These are phyloP conservation scores for Pipra filicauda DNA, from an alignment of 2,113 vertebrate genomes.

Conservation along the genomic window DNA sequence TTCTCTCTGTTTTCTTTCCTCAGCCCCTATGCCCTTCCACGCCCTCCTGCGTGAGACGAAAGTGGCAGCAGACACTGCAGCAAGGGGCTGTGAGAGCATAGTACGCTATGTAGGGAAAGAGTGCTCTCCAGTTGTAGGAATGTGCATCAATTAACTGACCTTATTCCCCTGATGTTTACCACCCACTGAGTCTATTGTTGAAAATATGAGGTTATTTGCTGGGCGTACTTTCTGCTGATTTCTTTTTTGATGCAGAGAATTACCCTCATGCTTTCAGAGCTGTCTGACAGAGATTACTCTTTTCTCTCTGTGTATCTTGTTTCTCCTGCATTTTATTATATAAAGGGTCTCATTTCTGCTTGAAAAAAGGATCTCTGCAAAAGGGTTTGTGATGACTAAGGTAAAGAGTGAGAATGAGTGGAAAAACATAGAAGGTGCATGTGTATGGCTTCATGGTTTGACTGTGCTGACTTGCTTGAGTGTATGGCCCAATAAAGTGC, in stretches of 20 bases:
- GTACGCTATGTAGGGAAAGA: not conserved
- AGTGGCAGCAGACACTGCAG: not conserved
- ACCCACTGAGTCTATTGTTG: not conserved
- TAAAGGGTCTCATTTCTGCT: not conserved
- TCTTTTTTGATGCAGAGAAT: not conserved
- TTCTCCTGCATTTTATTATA: not conserved
- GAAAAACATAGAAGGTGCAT: accelerated
- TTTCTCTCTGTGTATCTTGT: not conserved
- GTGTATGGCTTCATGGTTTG: not conserved
- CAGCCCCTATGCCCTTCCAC: not conserved
- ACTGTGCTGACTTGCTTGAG: not conserved
- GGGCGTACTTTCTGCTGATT: not conserved
- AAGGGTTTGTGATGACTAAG: not conserved
- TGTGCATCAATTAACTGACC: not conserved
- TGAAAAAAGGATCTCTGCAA: not conserved
- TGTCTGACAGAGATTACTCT: not conserved
- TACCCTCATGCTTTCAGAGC: not conserved
- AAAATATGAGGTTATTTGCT: not conserved
- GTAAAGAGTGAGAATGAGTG: not conserved
- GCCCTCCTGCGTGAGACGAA: not conserved
- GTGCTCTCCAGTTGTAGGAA: not conserved
- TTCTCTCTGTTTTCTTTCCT: not conserved
- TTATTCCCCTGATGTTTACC: not conserved
- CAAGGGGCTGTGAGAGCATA: not conserved
- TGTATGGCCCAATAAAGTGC: not conserved